Conservation (phyloP, 1,140 invertebrate genomes). For the Arion vulgaris region DNA sequence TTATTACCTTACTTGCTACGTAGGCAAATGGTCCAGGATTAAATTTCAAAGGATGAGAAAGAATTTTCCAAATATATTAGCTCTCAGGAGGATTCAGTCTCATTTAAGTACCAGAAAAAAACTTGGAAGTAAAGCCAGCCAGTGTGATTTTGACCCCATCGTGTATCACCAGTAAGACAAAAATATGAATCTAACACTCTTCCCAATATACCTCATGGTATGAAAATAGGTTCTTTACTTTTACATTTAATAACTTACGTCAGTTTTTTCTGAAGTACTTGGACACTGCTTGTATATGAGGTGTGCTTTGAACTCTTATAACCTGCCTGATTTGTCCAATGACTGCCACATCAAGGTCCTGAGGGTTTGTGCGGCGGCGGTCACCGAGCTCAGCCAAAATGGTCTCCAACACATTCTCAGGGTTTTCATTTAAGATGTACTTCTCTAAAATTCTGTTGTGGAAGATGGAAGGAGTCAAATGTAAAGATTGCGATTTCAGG, state of each 20-base stretch:
- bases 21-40: no score
- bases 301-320: constrained; percentile 37
- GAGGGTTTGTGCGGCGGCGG: constrained; percentile 48
- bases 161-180: neutral
- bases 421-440: constrained; percentile 57
- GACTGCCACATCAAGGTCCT: constrained; percentile 58
- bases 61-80: no score
- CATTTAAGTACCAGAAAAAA: no score
- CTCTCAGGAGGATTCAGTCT: no score
- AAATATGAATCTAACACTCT: neutral
- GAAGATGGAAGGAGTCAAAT: no score
- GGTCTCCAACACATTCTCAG: constrained; percentile 44
- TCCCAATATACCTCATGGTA: no score
- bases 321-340: constrained; percentile 53
- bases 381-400: constrained; percentile 49
- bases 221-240: no score
- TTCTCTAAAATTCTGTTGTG: constrained; percentile 60
- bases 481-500: no score
- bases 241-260: constrained; percentile 57
- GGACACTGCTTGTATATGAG: constrained; percentile 45
- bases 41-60: no score
- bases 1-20: no score
- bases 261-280: constrained; percentile 60
- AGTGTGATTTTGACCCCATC: no score
- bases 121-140: no score